Evolutionary conservation across 2,888 invertebrate species (phyloP).

Genomic region (Leptopilina syphax): DNA sequence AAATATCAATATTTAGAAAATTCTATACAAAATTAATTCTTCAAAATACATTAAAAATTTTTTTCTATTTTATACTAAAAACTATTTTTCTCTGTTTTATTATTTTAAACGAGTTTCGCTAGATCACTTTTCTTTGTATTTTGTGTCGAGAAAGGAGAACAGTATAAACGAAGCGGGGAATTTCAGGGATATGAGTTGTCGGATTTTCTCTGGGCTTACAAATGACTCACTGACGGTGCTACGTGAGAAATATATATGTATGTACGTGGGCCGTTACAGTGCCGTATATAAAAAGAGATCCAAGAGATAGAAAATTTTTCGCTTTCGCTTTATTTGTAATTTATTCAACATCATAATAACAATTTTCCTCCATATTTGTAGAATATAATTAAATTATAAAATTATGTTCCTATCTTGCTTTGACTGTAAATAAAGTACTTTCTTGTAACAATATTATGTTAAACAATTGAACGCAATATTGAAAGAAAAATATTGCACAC

Average conservation of each 20-base stretch:
- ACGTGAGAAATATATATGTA: slow-evolving; percentile 11
- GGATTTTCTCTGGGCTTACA: slow-evolving; percentile 14
- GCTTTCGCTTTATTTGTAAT: background rate
- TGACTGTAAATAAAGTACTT: no score
- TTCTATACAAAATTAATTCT: background rate
- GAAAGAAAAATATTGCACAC: no score
- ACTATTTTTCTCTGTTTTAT: background rate
- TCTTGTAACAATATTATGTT: background rate
- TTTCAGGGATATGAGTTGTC: slow-evolving; percentile 26
- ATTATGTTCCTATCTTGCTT: no score
- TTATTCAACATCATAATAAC: background rate
- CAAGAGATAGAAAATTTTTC: background rate
- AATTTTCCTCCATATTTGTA: background rate
- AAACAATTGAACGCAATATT: no score
- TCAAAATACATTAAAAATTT: background rate
- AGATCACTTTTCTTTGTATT: slow-evolving; percentile 15
- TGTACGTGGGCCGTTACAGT: slow-evolving; percentile 8
- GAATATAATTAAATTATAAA: no score
- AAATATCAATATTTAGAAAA: no score
- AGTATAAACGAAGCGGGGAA: background rate
- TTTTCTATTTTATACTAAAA: background rate
- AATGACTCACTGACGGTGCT: slow-evolving; percentile 11
- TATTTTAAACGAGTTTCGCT: background rate
- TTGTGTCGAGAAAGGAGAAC: background rate
- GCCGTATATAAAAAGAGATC: slow-evolving; percentile 12